These are phyloP conservation scores for Heterochromis multidens DNA, from an alignment of 2,113 vertebrate genomes.

Conservation along the genomic window DNA sequence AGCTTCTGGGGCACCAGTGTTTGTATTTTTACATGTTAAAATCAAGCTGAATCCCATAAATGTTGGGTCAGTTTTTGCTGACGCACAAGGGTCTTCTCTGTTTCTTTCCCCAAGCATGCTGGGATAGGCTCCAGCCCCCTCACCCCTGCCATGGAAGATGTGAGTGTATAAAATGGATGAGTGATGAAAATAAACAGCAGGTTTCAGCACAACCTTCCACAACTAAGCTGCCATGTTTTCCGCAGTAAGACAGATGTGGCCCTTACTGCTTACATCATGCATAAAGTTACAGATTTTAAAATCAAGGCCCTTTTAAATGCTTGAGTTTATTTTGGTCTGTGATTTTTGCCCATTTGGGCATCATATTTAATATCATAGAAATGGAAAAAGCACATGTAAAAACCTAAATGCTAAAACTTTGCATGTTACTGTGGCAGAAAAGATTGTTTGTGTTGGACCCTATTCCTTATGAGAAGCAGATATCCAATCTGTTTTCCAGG, in stretches of 20 bases:
- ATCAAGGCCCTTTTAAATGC: background rate
- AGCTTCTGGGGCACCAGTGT: background rate
- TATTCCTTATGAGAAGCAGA: background rate
- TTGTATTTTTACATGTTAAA: background rate
- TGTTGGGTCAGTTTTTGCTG: background rate
- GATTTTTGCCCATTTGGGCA: background rate
- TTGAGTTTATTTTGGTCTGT: background rate
- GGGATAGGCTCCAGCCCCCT: background rate
- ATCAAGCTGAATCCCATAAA: background rate
- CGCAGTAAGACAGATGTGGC: background rate
- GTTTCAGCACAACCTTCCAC: background rate
- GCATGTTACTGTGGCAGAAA: background rate
- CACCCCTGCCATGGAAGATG: background rate
- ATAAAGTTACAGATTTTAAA: background rate
- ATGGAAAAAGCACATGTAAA: background rate
- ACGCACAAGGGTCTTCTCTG: background rate
- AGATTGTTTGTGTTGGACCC: background rate
- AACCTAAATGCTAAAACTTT: background rate
- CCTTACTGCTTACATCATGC: background rate
- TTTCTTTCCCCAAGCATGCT: background rate
- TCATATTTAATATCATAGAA: background rate
- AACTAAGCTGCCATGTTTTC: background rate
- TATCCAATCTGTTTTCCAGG: background rate
- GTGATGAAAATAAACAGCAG: background rate
- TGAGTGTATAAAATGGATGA: background rate